A percentile compares a stretch with the other conserved stretches of the same genome.
phyloP scores from a whole-genome alignment of 1,140 invertebrate species.

The Druon quercuslanigerum region DNA sequence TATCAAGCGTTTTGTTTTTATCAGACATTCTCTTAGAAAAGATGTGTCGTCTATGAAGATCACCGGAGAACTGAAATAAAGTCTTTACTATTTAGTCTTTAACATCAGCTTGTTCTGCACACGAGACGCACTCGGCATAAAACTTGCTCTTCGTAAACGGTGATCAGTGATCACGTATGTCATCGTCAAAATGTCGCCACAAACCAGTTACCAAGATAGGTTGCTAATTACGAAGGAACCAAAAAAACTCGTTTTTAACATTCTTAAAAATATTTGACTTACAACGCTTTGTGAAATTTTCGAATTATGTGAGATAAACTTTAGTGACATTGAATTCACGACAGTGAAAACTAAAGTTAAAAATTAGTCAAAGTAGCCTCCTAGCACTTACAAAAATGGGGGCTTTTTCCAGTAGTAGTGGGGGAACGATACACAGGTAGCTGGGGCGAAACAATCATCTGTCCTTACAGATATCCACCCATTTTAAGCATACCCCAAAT shows the following conservation, averaged over 20 bases:
- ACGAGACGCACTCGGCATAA: constrained; percentile 24
- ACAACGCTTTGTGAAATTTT: no score
- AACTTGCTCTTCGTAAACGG: constrained; percentile 46
- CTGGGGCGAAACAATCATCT: no score
- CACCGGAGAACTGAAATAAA: constrained; percentile 18
- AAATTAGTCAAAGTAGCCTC: no score
- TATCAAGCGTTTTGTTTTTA: neutral
- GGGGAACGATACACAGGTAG: no score
- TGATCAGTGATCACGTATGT: constrained; percentile 35
- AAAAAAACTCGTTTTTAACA: neutral
- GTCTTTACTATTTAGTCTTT: constrained; percentile 42
- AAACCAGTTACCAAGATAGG: constrained; percentile 39
- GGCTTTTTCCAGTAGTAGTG: no score
- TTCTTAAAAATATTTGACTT: no score
- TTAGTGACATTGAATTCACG: no score
- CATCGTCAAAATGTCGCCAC: neutral
- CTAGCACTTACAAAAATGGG: no score
- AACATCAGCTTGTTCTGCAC: constrained; percentile 35
- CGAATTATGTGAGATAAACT: no score
- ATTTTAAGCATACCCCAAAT: no score
- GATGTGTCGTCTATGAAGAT: constrained; percentile 1
- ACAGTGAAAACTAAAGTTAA: no score
- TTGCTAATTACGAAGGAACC: neutral
- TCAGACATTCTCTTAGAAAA: neutral
- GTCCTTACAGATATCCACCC: no score